Percentiles rank a stretch among this genome's conserved stretches.
These are phyloP conservation scores for Noctua janthe DNA, from an alignment of 2,888 invertebrate genomes.

Conservation along the genomic window DNA sequence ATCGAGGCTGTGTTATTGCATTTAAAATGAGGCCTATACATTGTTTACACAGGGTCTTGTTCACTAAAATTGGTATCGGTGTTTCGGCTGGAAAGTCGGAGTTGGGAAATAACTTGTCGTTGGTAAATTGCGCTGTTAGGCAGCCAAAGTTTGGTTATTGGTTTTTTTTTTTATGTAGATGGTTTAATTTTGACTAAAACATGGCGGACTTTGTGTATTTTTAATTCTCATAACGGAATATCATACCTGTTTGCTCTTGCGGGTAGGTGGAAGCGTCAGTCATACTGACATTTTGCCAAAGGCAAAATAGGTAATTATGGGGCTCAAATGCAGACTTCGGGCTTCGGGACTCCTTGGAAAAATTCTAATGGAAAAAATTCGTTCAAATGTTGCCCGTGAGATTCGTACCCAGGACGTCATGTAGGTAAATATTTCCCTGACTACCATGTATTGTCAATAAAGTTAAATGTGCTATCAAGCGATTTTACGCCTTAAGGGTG, in stretches of 20 bases:
- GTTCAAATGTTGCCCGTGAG: too few species aligned
- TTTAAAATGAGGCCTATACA: slow-evolving; percentile 53
- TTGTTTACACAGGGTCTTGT: slow-evolving; percentile 43
- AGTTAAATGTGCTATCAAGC: too few species aligned
- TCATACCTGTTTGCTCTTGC: not conserved
- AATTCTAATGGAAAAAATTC: too few species aligned
- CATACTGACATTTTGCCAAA: not conserved
- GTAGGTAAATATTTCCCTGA: too few species aligned
- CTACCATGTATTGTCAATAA: too few species aligned
- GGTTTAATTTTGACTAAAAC: not conserved
- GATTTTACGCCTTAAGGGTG: too few species aligned
- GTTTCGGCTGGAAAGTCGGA: slow-evolving; percentile 27
- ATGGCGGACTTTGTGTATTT: not conserved
- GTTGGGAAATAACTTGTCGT: slow-evolving; percentile 37
- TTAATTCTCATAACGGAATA: not conserved
- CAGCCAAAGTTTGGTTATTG: slow-evolving; percentile 39
- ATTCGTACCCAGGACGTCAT: too few species aligned
- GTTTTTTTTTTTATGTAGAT: slow-evolving; percentile 2
- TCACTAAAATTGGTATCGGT: slow-evolving; percentile 32
- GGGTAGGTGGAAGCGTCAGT: not conserved
- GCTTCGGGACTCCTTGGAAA: too few species aligned
- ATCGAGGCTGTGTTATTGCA: slow-evolving; percentile 49
- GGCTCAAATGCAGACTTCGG: too few species aligned
- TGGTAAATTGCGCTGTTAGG: slow-evolving; percentile 13
- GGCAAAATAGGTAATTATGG: not conserved